Evolutionary conservation across 2,888 invertebrate genomes (phyloP).

Genomic region (Camponotus fellah): DNA sequence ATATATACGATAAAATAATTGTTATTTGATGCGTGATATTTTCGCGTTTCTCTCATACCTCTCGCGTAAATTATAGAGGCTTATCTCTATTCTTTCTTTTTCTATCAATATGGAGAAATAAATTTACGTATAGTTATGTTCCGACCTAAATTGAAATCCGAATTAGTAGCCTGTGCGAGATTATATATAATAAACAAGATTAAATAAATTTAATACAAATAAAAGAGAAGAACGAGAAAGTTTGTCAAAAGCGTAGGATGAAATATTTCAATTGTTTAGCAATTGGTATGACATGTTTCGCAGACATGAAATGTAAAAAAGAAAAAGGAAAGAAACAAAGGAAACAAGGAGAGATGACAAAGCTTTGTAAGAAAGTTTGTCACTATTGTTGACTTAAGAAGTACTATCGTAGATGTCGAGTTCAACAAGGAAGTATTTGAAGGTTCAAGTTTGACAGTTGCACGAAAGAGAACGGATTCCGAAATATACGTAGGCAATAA

Average conservation of each 20-base stretch:
- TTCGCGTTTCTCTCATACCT: background rate
- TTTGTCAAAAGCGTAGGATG: background rate
- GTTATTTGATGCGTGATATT: background rate
- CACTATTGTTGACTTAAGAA: conserved; percentile 27
- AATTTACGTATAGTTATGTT: background rate
- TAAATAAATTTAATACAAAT: background rate
- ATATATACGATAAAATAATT: background rate
- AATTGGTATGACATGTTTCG: background rate
- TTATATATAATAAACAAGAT: background rate
- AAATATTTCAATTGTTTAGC: background rate
- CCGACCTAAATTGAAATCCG: background rate
- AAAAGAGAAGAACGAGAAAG: background rate
- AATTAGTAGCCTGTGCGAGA: background rate
- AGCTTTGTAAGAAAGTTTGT: conserved; percentile 26
- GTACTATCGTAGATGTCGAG: conserved; percentile 10
- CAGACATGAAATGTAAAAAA: background rate
- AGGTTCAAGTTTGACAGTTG: conserved; percentile 2
- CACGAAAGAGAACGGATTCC: background rate
- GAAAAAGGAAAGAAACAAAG: background rate
- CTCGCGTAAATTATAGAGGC: background rate
- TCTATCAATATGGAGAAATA: background rate
- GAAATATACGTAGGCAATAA: background rate
- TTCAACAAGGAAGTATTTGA: conserved; percentile 8
- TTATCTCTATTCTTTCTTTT: background rate
- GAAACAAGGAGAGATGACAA: background rate